These are phyloP conservation scores for Myoxocephalus aenaeus DNA, from an alignment of 2,797 vertebrate genomes.

Conservation along the genomic window DNA sequence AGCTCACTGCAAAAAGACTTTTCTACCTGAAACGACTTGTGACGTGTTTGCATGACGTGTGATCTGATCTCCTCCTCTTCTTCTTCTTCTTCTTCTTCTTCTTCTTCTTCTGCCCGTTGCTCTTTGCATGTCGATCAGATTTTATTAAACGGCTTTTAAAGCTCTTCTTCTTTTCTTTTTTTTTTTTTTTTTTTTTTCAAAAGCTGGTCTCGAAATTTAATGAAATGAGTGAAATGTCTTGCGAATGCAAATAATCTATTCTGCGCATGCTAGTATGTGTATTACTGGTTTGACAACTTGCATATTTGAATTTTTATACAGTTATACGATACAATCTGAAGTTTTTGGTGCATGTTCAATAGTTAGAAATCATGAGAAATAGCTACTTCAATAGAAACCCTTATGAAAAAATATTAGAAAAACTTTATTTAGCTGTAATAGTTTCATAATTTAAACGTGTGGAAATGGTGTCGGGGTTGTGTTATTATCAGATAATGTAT, in stretches of 20 bases:
- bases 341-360: slow-evolving; percentile 26
- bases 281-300: slow-evolving; percentile 23
- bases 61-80: slow-evolving; percentile 19
- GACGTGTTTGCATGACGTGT: slow-evolving; percentile 55
- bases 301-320: slow-evolving; percentile 19
- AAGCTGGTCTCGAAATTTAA: slow-evolving; percentile 28
- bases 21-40: slow-evolving; percentile 37
- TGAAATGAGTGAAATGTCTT: slow-evolving; percentile 40
- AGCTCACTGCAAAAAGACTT: slow-evolving; percentile 24
- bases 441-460: slow-evolving; percentile 13
- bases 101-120: slow-evolving; percentile 34
- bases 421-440: slow-evolving; percentile 15
- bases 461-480: slow-evolving; percentile 24
- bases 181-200: slow-evolving; percentile 7
- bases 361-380: slow-evolving; percentile 14
- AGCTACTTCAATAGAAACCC: background rate
- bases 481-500: slow-evolving; percentile 24
- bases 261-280: slow-evolving; percentile 23
- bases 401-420: background rate
- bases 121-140: slow-evolving; percentile 56
- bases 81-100: slow-evolving; percentile 24
- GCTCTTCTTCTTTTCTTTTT: background rate
- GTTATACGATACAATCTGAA: slow-evolving; percentile 1
- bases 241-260: slow-evolving; percentile 22
- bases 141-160: slow-evolving; percentile 28